Evolutionary conservation across 2,113 vertebrate genomes (phyloP).

Genomic region (Sebastes schlegelii): DNA sequence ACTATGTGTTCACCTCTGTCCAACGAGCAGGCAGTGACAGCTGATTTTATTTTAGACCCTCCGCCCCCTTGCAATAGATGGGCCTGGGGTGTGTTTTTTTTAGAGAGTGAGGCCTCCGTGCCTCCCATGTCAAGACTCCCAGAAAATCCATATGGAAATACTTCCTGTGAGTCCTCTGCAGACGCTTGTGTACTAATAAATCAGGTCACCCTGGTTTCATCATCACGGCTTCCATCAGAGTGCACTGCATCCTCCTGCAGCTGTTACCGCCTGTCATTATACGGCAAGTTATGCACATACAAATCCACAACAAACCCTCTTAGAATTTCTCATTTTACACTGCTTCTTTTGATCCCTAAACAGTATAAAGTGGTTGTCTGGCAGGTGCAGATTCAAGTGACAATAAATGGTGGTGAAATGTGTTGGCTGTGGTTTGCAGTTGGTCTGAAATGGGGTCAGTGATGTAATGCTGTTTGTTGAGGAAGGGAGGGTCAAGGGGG

Average conservation of each 20-base stretch:
- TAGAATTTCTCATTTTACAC: slow-evolving; percentile 39
- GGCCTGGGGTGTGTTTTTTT: slow-evolving; percentile 78
- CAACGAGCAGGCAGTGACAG: slow-evolving; percentile 80
- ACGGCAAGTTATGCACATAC: slow-evolving; percentile 45
- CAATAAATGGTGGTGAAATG: slow-evolving; percentile 49
- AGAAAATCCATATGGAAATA: slow-evolving; percentile 78
- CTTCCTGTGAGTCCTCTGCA: slow-evolving; percentile 69
- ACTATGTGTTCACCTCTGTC: slow-evolving; percentile 81
- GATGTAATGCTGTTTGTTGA: slow-evolving; percentile 71
- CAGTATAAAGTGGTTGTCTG: slow-evolving; percentile 22
- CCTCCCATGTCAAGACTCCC: slow-evolving; percentile 76
- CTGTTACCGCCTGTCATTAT: slow-evolving; percentile 71
- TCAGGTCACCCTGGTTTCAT: slow-evolving; percentile 75
- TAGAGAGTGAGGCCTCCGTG: slow-evolving; percentile 82
- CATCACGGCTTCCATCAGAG: slow-evolving; percentile 64
- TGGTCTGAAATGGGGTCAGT: slow-evolving; percentile 58
- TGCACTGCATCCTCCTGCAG: slow-evolving; percentile 55
- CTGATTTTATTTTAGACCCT: slow-evolving; percentile 90
- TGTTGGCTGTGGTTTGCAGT: slow-evolving; percentile 28
- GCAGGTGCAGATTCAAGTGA: slow-evolving; percentile 46
- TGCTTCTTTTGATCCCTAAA: slow-evolving; percentile 20
- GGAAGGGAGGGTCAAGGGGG: slow-evolving; percentile 42
- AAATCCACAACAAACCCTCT: slow-evolving; percentile 56
- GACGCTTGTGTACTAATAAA: slow-evolving; percentile 68
- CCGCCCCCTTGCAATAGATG: slow-evolving; percentile 77